phyloP scores from a whole-genome alignment of 37 sponge, comb jelly and placozoan species.

The Agelas oroides region DNA sequence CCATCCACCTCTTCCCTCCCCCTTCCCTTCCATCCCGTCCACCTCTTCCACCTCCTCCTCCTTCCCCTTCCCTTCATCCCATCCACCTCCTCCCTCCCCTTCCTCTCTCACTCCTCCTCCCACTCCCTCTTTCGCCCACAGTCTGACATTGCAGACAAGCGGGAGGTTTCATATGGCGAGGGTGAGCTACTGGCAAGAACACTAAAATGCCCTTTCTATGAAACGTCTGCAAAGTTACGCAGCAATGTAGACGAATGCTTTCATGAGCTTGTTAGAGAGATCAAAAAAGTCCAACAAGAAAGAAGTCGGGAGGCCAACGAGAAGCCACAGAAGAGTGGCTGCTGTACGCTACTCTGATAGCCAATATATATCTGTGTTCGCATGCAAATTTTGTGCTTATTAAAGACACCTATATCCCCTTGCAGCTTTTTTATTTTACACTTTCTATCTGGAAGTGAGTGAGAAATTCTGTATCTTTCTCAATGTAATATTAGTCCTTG shows the following conservation, averaged over 20 bases:
- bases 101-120: not conserved
- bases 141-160: slow-evolving; percentile 75
- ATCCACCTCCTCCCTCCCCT: too few species aligned
- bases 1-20: not conserved
- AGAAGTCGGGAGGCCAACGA: slow-evolving; percentile 26
- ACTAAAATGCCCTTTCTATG: slow-evolving; percentile 82
- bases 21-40: too few species aligned
- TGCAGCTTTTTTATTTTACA: too few species aligned
- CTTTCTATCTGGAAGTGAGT: too few species aligned
- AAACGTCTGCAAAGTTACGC: slow-evolving; percentile 80
- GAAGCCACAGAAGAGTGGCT: not conserved
- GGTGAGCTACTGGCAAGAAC: slow-evolving; percentile 67
- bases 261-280: slow-evolving; percentile 83
- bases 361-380: not conserved
- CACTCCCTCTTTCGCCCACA: slow-evolving; percentile 6
- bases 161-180: slow-evolving; percentile 75
- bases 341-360: slow-evolving; percentile 46
- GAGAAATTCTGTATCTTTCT: too few species aligned
- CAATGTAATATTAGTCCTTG: too few species aligned
- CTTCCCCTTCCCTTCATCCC: too few species aligned
- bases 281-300: slow-evolving; percentile 74
- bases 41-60: too few species aligned
- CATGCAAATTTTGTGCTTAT: not conserved
- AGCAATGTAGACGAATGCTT: slow-evolving; percentile 80
- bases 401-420: too few species aligned